Evolutionary conservation across 2,888 invertebrate species (phyloP).

Genomic region (Malachius bipustulatus): DNA sequence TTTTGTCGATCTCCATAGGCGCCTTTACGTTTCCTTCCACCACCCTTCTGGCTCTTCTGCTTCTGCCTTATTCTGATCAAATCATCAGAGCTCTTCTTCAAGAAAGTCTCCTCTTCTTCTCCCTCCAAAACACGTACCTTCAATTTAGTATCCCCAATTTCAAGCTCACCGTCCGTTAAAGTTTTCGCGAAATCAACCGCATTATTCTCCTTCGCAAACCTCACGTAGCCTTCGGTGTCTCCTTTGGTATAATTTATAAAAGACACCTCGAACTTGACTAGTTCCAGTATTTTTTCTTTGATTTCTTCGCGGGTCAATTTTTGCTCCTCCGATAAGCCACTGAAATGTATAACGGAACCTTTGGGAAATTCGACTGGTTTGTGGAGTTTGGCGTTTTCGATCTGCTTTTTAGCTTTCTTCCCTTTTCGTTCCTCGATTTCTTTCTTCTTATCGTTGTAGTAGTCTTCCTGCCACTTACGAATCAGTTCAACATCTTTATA

Average conservation of each 20-base stretch:
- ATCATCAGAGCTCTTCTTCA: conserved; percentile 50
- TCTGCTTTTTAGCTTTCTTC: conserved; percentile 46
- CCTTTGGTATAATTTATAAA: conserved; percentile 69
- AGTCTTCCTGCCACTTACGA: conserved; percentile 58
- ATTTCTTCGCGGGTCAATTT: conserved; percentile 57
- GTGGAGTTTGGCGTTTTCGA: conserved; percentile 29
- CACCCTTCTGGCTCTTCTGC: conserved; percentile 31
- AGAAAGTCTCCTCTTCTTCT: conserved; percentile 57
- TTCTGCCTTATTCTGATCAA: conserved; percentile 42
- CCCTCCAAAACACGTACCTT: conserved; percentile 53
- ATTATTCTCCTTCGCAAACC: conserved; percentile 56
- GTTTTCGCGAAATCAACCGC: conserved; percentile 54
- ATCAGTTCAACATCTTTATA: conserved; percentile 59
- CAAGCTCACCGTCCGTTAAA: conserved; percentile 43
- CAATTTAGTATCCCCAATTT: conserved; percentile 28
- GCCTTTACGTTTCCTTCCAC: conserved; percentile 29
- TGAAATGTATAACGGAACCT: conserved; percentile 62
- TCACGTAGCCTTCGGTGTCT: conserved; percentile 58
- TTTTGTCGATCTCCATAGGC: conserved; percentile 26
- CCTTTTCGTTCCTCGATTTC: conserved; percentile 45
- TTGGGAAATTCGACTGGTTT: conserved; percentile 49
- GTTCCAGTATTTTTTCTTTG: conserved; percentile 52
- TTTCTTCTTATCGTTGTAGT: conserved; percentile 53
- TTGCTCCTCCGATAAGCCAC: conserved; percentile 44
- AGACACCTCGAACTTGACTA: conserved; percentile 50